Conservation (phyloP, 2,888 invertebrate species). For the Celastrina argiolus region DNA sequence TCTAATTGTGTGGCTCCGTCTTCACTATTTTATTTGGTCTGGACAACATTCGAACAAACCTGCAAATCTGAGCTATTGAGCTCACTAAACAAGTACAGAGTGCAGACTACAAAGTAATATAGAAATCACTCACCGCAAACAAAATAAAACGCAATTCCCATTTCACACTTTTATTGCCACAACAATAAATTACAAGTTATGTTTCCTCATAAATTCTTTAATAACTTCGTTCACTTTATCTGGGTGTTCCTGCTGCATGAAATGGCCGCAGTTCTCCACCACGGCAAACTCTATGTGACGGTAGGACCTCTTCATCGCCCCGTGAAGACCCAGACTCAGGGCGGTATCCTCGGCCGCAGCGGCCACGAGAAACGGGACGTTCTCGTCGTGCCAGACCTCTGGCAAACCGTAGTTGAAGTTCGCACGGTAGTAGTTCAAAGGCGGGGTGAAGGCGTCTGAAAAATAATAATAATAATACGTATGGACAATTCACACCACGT, state of each 20-base stretch:
- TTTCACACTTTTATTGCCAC: background rate
- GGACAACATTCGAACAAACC: too few relatives aligned
- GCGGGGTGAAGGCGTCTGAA: slow-evolving; percentile 68
- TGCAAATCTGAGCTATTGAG: too few relatives aligned
- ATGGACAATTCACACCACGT: too few relatives aligned
- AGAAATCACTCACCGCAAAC: too few relatives aligned
- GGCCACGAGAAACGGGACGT: slow-evolving; percentile 52
- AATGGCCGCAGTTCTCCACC: slow-evolving; percentile 69
- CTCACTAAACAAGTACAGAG: too few relatives aligned
- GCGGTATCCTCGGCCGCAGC: background rate
- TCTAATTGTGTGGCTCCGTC: too few relatives aligned
- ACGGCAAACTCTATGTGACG: slow-evolving; percentile 56
- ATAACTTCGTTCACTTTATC: slow-evolving; percentile 67
- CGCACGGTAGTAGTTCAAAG: slow-evolving; percentile 76
- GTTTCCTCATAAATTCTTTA: slow-evolving; percentile 54
- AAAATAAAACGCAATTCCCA: too few relatives aligned
- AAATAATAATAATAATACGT: slow-evolving; percentile 25
- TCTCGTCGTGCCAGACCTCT: slow-evolving; percentile 42
- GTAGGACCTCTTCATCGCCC: slow-evolving; percentile 14
- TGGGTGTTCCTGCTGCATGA: slow-evolving; percentile 74
- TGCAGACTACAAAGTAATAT: too few relatives aligned
- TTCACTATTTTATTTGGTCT: too few relatives aligned
- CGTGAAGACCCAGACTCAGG: background rate
- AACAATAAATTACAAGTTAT: slow-evolving; percentile 36
- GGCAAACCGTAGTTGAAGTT: slow-evolving; percentile 46